Conservation (phyloP, 2,797 vertebrate species). For the Alca torda region DNA sequence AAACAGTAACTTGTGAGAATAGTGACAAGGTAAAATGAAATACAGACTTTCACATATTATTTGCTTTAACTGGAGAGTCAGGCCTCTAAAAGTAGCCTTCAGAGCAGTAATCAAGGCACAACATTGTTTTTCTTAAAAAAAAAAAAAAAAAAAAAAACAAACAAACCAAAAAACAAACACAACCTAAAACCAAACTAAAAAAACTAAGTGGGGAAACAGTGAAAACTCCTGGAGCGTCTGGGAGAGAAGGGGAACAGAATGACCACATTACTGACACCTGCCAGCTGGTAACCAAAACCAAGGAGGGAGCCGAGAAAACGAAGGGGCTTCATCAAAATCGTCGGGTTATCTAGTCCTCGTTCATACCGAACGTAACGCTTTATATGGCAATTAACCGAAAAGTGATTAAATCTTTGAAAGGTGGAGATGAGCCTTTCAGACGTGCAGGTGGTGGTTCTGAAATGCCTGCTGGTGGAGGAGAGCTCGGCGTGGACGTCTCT, state of each 20-base stretch:
- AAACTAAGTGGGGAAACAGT: not conserved
- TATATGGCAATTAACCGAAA: not conserved
- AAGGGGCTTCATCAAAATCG: not conserved
- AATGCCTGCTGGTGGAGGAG: not conserved
- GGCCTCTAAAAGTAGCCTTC: not conserved
- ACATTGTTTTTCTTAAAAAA: not conserved
- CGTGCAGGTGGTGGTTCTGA: not conserved
- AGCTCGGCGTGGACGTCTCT: not conserved
- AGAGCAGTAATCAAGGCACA: not conserved
- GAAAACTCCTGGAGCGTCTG: not conserved
- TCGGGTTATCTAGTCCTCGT: not conserved
- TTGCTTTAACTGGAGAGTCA: not conserved
- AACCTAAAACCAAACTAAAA: not conserved
- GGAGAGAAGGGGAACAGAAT: not conserved
- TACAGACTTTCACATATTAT: not conserved
- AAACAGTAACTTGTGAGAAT: not conserved
- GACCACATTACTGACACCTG: not conserved
- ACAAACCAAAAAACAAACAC: not conserved
- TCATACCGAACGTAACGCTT: not conserved
- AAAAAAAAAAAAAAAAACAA: too few relatives aligned
- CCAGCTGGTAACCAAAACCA: not conserved
- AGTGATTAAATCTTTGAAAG: not conserved
- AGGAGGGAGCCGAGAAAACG: not conserved
- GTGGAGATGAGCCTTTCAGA: constrained; percentile 4
- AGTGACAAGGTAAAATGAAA: not conserved